Conservation (phyloP, 1,140 invertebrate species). For the Diorhabda sublineata region DNA sequence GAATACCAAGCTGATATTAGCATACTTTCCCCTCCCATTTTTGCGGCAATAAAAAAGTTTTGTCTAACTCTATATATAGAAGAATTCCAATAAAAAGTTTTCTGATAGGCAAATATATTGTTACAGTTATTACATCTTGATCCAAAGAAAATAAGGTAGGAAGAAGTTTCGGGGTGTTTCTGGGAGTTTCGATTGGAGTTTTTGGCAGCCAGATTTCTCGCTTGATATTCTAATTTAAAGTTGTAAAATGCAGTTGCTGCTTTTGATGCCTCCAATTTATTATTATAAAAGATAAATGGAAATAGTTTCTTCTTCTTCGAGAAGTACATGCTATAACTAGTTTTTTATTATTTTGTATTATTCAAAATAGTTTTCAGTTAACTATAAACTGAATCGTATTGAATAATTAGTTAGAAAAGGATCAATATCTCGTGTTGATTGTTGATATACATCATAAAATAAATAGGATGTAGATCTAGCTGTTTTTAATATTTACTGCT, state of each 20-base stretch:
- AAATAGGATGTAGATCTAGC: too few relatives aligned
- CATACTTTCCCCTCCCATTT: conserved; percentile 6
- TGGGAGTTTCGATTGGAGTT: conserved; percentile 7
- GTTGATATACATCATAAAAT: too few relatives aligned
- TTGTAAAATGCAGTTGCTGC: conserved; percentile 32
- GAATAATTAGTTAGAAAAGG: too few relatives aligned
- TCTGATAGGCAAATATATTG: conserved; percentile 29
- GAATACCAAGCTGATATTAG: background rate
- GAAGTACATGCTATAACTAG: too few relatives aligned
- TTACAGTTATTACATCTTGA: conserved; percentile 33
- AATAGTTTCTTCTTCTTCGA: too few relatives aligned
- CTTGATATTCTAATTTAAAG: conserved; percentile 33
- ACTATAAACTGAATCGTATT: too few relatives aligned
- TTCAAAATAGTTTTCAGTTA: too few relatives aligned
- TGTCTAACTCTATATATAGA: conserved; percentile 14
- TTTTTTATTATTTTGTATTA: too few relatives aligned
- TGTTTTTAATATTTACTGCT: too few relatives aligned
- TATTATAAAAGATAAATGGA: conserved; percentile 11
- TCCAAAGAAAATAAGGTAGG: conserved; percentile 21
- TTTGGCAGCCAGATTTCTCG: conserved; percentile 22
- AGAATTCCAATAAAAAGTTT: conserved; percentile 29
- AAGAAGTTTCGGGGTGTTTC: conserved; percentile 15
- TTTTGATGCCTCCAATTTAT: conserved; percentile 26
- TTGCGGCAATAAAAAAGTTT: conserved; percentile 18
- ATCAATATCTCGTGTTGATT: too few relatives aligned